A percentile compares a stretch with the other conserved stretches of the same genome.
Evolutionary conservation across 2,113 vertebrate genomes (phyloP).

Genomic region (Odontophorus gujanensis): DNA sequence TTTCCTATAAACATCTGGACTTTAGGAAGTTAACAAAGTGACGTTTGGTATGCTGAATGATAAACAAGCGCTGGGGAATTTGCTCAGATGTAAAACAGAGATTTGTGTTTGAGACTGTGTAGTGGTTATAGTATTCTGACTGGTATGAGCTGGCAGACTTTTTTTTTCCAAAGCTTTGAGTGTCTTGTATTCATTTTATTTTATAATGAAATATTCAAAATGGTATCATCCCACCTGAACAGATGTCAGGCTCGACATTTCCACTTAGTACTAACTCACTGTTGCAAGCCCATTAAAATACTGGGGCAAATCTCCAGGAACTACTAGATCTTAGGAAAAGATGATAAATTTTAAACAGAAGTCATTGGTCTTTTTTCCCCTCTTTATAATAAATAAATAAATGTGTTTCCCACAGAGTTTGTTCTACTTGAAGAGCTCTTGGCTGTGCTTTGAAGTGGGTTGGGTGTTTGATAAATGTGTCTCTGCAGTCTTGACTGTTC

Average conservation of each 20-base stretch:
- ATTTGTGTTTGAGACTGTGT: background rate
- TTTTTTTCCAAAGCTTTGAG: background rate
- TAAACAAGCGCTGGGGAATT: background rate
- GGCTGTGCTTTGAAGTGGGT: background rate
- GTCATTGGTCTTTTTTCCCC: too few species aligned
- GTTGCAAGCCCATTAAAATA: background rate
- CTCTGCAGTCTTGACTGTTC: background rate
- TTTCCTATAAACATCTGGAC: background rate
- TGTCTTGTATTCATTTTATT: background rate
- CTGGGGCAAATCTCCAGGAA: background rate
- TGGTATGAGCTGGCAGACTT: background rate
- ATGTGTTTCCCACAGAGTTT: background rate
- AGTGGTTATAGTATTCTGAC: background rate
- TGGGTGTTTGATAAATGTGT: background rate
- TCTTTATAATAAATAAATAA: background rate
- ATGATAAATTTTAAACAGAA: background rate
- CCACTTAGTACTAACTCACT: background rate
- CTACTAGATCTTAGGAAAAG: background rate
- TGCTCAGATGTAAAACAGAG: background rate
- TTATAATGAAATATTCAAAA: background rate
- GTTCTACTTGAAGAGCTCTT: background rate
- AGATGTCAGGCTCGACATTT: background rate
- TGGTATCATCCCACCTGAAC: background rate
- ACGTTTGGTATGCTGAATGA: background rate
- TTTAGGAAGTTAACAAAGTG: background rate